Evolutionary conservation across 2,888 invertebrate genomes (phyloP).

Genomic region (Willowsia nigromaculata): DNA sequence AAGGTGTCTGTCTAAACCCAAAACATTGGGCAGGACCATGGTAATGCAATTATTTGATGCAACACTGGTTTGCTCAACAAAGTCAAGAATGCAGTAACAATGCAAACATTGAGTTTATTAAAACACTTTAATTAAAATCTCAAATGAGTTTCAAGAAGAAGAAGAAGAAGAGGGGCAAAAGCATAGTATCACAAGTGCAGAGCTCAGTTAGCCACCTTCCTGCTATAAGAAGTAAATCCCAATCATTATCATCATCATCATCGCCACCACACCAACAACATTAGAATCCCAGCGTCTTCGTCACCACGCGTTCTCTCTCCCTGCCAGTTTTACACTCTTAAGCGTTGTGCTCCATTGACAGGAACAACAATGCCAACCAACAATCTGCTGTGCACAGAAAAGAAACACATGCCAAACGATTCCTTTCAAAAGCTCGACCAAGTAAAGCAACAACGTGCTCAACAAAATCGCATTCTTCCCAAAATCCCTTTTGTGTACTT

Average conservation of each 20-base stretch:
- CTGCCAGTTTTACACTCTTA: neutral
- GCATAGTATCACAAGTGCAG: neutral
- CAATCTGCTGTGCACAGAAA: neutral
- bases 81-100: neutral
- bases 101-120: neutral
- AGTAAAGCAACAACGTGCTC: slow-evolving; percentile 3
- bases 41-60: neutral
- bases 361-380: slow-evolving; percentile 21
- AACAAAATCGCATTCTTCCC: slow-evolving; percentile 6
- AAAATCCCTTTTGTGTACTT: neutral
- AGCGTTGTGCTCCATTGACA: slow-evolving; percentile 20
- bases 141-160: neutral
- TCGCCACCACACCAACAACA: neutral
- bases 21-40: neutral
- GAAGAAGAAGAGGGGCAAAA: neutral
- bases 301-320: neutral
- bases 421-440: neutral
- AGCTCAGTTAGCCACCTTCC: neutral
- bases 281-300: neutral
- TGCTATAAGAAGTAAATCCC: neutral
- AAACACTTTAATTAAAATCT: slow-evolving; percentile 8
- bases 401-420: slow-evolving; percentile 25
- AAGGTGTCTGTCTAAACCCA: neutral
- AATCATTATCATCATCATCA: neutral
- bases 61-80: neutral